phyloP scores from a whole-genome alignment of 2,888 invertebrate genomes.

The Dioctria linearis region DNA sequence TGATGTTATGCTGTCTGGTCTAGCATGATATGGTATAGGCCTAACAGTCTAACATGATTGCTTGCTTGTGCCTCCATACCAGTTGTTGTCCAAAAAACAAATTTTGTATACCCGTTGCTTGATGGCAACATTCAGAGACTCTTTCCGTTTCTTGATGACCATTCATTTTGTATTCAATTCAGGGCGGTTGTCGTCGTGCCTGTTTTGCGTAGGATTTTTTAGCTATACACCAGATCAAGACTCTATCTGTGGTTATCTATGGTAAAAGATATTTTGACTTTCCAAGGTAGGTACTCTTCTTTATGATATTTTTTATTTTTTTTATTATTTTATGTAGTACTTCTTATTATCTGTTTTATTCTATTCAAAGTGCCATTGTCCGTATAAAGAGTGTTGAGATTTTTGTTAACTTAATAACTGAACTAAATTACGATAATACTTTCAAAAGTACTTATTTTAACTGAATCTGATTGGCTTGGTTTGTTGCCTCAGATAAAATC shows the following conservation, averaged over 20 bases:
- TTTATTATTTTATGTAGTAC: no score
- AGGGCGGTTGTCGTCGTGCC: not conserved
- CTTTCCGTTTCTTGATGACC: conserved; percentile 43
- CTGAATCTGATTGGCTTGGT: conserved; percentile 17
- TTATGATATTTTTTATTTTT: no score
- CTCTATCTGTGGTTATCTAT: no score
- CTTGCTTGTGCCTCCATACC: no score
- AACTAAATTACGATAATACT: not conserved
- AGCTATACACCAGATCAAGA: not conserved
- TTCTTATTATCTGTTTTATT: no score
- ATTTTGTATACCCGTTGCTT: not conserved
- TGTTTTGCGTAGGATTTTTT: conserved; percentile 41
- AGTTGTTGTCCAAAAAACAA: conserved; percentile 33
- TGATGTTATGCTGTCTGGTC: not conserved
- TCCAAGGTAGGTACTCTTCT: no score
- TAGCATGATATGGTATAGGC: no score
- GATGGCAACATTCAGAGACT: conserved; percentile 5
- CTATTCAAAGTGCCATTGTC: conserved; percentile 20
- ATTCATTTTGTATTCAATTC: conserved; percentile 35
- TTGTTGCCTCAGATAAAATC: conserved; percentile 40
- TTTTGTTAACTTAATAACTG: not conserved
- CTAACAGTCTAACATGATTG: not conserved
- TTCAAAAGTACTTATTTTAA: not conserved
- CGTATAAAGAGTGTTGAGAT: not conserved
- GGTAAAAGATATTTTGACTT: no score